A percentile compares a stretch with the other conserved stretches of the same genome.
Evolutionary conservation across 2,888 invertebrate genomes (phyloP).

Genomic region (Reticulitermes lucifugus): DNA sequence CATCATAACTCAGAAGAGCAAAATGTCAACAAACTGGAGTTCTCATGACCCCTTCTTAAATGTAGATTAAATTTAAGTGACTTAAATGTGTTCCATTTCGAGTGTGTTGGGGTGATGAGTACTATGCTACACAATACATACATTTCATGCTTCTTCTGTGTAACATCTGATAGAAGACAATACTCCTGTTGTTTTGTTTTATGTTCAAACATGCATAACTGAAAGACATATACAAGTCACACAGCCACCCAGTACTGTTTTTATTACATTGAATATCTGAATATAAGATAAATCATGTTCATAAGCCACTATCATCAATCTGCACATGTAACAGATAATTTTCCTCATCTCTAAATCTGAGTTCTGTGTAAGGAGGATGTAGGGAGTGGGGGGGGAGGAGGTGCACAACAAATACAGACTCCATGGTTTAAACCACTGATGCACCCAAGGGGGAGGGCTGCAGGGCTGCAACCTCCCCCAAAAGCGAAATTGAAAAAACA

Average conservation of each 20-base stretch:
- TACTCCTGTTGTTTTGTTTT: not conserved
- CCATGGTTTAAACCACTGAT: too few species aligned
- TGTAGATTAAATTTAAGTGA: not conserved
- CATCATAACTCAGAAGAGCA: too few species aligned
- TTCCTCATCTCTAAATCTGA: too few species aligned
- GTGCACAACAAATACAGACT: too few species aligned
- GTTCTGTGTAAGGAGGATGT: too few species aligned
- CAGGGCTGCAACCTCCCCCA: too few species aligned
- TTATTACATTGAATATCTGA: not conserved
- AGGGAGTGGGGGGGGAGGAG: too few species aligned
- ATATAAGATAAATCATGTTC: not conserved
- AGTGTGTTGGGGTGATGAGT: conserved; percentile 5
- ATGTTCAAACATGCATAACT: not conserved
- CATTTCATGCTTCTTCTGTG: not conserved
- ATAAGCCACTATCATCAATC: not conserved
- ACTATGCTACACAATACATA: not conserved
- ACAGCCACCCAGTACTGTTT: not conserved
- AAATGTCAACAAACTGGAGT: too few species aligned
- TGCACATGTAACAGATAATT: not conserved
- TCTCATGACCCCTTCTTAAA: not conserved
- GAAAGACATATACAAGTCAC: not conserved
- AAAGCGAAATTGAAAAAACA: too few species aligned
- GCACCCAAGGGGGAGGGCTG: too few species aligned
- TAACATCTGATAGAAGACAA: not conserved
- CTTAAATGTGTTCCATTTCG: not conserved